A percentile compares a stretch with the other conserved stretches of the same genome.
phyloP scores from a whole-genome alignment of 1,140 invertebrate genomes.

The Eupeodes corollae region DNA sequence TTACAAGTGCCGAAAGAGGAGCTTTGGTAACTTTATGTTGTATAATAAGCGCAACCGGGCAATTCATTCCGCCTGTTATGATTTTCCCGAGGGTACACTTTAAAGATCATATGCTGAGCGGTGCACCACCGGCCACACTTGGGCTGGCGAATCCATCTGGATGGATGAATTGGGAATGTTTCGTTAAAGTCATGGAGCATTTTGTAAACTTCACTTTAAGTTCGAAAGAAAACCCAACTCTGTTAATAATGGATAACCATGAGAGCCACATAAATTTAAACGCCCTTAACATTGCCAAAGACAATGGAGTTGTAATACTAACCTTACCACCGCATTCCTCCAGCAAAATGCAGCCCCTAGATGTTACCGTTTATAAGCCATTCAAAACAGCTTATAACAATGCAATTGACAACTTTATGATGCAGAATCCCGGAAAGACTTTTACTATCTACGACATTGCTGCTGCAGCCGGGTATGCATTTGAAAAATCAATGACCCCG shows the following conservation, averaged over 20 bases:
- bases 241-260: conserved; percentile 39
- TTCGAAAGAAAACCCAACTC: conserved; percentile 24
- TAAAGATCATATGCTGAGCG: conserved; percentile 28
- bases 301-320: conserved; percentile 22
- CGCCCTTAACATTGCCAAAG: conserved; percentile 20
- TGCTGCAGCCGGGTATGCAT: too few species aligned
- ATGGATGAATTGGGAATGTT: conserved; percentile 38
- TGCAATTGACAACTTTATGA: too few species aligned
- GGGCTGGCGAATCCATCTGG: conserved; percentile 33
- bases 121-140: conserved; percentile 28
- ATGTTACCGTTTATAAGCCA: conserved; percentile 33
- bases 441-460: too few species aligned
- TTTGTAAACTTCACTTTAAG: conserved; percentile 29
- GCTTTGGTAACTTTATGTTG: not conserved
- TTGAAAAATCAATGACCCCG: too few species aligned
- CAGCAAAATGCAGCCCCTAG: conserved; percentile 40
- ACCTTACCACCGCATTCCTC: too few species aligned
- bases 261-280: conserved; percentile 24
- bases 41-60: not conserved
- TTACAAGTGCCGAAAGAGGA: not conserved
- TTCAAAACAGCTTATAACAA: conserved; percentile 29
- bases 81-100: too few species aligned
- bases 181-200: conserved; percentile 39
- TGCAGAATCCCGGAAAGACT: too few species aligned
- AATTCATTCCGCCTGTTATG: conserved; percentile 17